Conservation (phyloP, 2,888 invertebrate species). For the Stenodema calcarata region DNA sequence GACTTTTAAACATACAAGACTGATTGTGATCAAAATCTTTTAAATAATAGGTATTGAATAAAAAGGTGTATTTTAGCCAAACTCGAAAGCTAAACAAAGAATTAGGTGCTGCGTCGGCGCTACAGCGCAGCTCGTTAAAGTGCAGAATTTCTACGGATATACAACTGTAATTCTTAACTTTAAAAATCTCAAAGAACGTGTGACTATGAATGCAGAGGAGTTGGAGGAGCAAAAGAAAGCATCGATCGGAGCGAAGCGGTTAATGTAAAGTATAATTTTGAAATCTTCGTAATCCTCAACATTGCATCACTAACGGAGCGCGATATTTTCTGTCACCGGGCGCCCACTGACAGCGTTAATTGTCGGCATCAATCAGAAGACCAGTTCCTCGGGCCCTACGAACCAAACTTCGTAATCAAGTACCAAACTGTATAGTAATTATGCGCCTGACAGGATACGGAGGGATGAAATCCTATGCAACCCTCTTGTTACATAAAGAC, state of each 20-base stretch:
- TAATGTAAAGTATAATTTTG: constrained; percentile 13
- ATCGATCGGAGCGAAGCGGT: neutral
- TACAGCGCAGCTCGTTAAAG: too few species aligned
- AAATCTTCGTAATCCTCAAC: neutral
- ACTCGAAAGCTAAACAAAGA: too few species aligned
- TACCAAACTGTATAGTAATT: constrained; percentile 33
- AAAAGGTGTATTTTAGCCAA: too few species aligned
- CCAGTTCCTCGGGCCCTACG: neutral
- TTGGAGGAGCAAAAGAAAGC: neutral
- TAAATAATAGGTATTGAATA: too few species aligned
- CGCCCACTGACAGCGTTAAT: constrained; percentile 24
- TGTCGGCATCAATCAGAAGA: constrained; percentile 27
- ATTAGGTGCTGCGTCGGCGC: too few species aligned
- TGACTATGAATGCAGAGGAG: too few species aligned
- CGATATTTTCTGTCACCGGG: constrained; percentile 5
- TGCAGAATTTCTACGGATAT: too few species aligned
- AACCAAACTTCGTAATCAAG: constrained; percentile 24
- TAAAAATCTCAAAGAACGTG: too few species aligned
- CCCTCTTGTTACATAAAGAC: neutral
- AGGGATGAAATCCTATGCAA: neutral
- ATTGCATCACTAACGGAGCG: neutral
- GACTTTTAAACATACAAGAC: too few species aligned
- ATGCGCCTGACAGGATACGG: neutral
- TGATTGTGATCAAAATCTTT: too few species aligned
- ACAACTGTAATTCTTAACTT: too few species aligned